Conservation (phyloP, 2,888 invertebrate species). For the Ferrisia virgata region DNA sequence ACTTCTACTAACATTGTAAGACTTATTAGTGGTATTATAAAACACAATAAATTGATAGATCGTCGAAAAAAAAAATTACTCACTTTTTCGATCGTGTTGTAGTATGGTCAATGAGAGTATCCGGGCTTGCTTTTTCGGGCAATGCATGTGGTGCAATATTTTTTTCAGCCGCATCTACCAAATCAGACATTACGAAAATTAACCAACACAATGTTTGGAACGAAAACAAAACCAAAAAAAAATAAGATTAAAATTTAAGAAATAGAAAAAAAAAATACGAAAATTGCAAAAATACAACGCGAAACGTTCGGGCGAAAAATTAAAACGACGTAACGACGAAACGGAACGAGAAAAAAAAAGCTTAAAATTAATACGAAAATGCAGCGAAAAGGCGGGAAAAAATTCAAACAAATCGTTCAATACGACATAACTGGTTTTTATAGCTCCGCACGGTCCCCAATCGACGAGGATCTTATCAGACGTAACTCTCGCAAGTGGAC, state of each 20-base stretch:
- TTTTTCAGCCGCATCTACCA: constrained; percentile 21
- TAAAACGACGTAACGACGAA: not conserved
- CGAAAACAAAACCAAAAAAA: not conserved
- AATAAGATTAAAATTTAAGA: not conserved
- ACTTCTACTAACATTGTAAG: too few species aligned
- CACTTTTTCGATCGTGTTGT: not conserved
- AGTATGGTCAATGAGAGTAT: not conserved
- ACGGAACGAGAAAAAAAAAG: not conserved
- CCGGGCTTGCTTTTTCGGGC: constrained; percentile 21
- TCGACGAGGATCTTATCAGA: not conserved
- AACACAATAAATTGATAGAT: too few species aligned
- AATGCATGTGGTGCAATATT: not conserved
- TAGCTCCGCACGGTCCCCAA: not conserved
- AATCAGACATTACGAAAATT: constrained; percentile 35
- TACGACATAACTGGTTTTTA: not conserved
- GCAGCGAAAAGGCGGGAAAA: not conserved
- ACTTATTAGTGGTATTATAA: too few species aligned
- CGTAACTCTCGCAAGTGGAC: not conserved
- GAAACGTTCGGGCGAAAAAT: not conserved
- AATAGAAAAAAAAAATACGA: not conserved
- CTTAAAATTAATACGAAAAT: not conserved
- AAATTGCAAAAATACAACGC: constrained; percentile 2
- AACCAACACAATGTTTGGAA: not conserved
- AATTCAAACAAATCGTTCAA: not conserved
- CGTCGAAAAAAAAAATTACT: not conserved